Evolutionary conservation across 2,888 invertebrate species (phyloP).

Genomic region (Tipula vernalis): DNA sequence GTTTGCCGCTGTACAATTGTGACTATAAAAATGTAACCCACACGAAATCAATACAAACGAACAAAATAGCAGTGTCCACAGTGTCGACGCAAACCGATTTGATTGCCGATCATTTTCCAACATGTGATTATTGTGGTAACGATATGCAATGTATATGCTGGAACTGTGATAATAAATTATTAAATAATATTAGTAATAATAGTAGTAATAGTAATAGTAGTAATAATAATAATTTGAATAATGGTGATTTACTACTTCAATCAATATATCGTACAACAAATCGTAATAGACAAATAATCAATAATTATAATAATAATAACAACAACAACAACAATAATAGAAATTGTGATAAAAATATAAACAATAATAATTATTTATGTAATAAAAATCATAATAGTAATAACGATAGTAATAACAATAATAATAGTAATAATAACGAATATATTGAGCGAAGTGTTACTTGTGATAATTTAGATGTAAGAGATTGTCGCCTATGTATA

Average conservation of each 20-base stretch:
- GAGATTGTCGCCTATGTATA: slow-evolving; percentile 32
- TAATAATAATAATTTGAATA: slow-evolving; percentile 25
- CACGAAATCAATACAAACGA: slow-evolving; percentile 21
- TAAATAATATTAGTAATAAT: slow-evolving; percentile 9
- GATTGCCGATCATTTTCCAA: slow-evolving; percentile 16
- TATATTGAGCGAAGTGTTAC: slow-evolving; percentile 11
- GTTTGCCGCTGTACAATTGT: slow-evolving; percentile 20
- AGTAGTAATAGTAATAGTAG: slow-evolving; percentile 11
- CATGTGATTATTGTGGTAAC: slow-evolving; percentile 28
- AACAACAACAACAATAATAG: slow-evolving; percentile 26
- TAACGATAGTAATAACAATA: slow-evolving; percentile 1
- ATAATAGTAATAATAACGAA: slow-evolving; percentile 9
- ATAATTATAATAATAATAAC: slow-evolving; percentile 35
- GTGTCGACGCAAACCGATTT: slow-evolving; percentile 33
- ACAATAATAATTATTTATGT: slow-evolving; percentile 10
- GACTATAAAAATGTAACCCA: slow-evolving; percentile 13
- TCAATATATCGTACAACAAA: slow-evolving; percentile 42
- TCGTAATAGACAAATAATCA: slow-evolving; percentile 38
- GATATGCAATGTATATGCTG: slow-evolving; percentile 33
- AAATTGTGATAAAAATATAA: slow-evolving; percentile 7
- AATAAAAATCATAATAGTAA: background rate
- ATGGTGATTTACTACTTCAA: slow-evolving; percentile 41
- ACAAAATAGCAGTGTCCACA: slow-evolving; percentile 30
- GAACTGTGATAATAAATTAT: slow-evolving; percentile 23
- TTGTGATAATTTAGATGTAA: slow-evolving; percentile 13